Evolutionary conservation across 2,113 vertebrate genomes (phyloP).

Genomic region (Lipophrys pholis): DNA sequence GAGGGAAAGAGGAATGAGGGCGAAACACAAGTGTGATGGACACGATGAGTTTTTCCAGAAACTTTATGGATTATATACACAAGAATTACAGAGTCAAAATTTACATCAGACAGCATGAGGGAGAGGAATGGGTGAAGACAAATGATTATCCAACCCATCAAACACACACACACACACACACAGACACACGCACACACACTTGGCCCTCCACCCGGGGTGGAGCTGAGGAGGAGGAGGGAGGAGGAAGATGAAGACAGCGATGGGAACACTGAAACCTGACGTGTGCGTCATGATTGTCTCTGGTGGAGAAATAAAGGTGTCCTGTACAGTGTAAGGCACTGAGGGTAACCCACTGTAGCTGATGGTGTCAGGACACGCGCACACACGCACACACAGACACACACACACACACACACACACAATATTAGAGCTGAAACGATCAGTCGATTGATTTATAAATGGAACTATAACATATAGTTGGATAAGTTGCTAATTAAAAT

Average conservation of each 20-base stretch:
- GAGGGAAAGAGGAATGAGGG: slow-evolving; percentile 1
- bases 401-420: slow-evolving; percentile 5
- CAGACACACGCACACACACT: slow-evolving; percentile 3
- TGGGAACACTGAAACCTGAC: slow-evolving; percentile 10
- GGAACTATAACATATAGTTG: background rate
- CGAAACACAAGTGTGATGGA: background rate
- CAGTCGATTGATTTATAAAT: background rate
- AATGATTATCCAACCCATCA: slow-evolving; percentile 7
- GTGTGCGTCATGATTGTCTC: slow-evolving; percentile 35
- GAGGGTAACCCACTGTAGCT: slow-evolving; percentile 73
- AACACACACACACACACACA: background rate
- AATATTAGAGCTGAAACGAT: slow-evolving; percentile 24
- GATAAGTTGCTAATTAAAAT: too few species aligned
- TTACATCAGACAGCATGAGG: slow-evolving; percentile 53
- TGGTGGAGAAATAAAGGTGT: slow-evolving; percentile 44
- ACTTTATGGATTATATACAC: slow-evolving; percentile 79
- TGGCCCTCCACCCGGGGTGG: background rate
- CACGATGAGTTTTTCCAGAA: slow-evolving; percentile 65
- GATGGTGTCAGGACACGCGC: slow-evolving; percentile 56
- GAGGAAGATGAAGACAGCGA: slow-evolving; percentile 20
- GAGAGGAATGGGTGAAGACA: slow-evolving; percentile 38
- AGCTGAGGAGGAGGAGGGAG: background rate
- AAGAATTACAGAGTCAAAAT: slow-evolving; percentile 66
- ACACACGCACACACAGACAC: slow-evolving; percentile 24
- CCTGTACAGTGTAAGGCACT: slow-evolving; percentile 80